Evolutionary conservation across 2,888 invertebrate species (phyloP).

Genomic region (Aelia acuminata): DNA sequence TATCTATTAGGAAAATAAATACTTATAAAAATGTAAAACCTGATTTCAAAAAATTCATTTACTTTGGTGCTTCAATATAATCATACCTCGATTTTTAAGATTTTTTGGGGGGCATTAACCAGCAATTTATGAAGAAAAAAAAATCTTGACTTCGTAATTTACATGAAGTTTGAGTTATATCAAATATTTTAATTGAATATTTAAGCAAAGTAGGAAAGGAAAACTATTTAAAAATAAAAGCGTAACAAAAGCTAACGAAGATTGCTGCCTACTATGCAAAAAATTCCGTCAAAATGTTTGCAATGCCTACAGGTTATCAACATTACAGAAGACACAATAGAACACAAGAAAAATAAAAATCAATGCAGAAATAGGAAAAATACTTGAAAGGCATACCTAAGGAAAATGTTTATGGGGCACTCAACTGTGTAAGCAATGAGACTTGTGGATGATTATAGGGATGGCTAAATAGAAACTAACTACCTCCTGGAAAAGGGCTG

Average conservation of each 20-base stretch:
- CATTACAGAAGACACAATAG: background rate
- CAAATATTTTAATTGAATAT: no score
- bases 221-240: background rate
- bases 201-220: background rate
- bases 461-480: constrained; percentile 34
- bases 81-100: no score
- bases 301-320: background rate
- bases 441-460: constrained; percentile 29
- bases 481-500: constrained; percentile 19
- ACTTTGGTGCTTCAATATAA: no score
- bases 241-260: background rate
- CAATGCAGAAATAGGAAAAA: background rate
- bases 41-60: no score
- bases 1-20: no score
- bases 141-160: background rate
- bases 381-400: background rate
- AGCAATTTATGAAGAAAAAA: background rate
- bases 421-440: background rate
- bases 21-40: no score
- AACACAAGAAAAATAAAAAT: background rate
- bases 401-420: background rate
- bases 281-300: background rate
- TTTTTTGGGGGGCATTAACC: no score
- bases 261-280: background rate
- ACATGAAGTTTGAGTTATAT: background rate